A percentile compares a stretch with the other conserved stretches of the same genome.
These are phyloP conservation scores for Tarsius wallacei DNA, from an alignment of 2,797 vertebrate species.

Conservation along the genomic window DNA sequence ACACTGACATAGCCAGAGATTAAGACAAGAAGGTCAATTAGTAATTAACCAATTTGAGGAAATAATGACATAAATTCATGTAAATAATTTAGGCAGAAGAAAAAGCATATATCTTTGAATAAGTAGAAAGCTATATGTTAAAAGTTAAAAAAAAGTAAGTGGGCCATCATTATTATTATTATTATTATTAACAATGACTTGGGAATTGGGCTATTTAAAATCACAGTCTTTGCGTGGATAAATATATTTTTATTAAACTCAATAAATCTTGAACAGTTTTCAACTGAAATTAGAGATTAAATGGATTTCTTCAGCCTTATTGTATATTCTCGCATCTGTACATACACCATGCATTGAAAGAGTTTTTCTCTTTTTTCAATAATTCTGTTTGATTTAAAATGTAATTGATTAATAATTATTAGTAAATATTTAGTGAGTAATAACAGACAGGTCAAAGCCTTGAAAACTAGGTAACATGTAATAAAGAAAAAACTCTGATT, in stretches of 20 bases:
- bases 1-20: not conserved
- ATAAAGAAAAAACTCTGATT: not conserved
- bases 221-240: not conserved
- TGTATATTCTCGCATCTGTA: not conserved
- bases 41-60: not conserved
- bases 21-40: not conserved
- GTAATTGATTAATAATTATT: not conserved
- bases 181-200: no score
- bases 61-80: not conserved
- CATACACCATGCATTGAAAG: not conserved
- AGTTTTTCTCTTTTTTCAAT: not conserved
- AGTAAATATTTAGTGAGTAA: not conserved
- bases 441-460: not conserved
- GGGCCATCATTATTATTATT: not conserved
- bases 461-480: not conserved
- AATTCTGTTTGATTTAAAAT: not conserved
- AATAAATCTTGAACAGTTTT: not conserved
- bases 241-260: not conserved
- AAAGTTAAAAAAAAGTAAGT: not conserved
- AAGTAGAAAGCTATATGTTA: not conserved
- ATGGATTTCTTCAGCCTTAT: not conserved
- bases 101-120: not conserved
- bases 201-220: not conserved
- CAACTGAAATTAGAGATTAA: not conserved
- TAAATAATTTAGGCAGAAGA: not conserved